These are phyloP conservation scores for Lepidiolamprologus cunningtoni DNA, from an alignment of 2,113 vertebrate species.

Conservation along the genomic window DNA sequence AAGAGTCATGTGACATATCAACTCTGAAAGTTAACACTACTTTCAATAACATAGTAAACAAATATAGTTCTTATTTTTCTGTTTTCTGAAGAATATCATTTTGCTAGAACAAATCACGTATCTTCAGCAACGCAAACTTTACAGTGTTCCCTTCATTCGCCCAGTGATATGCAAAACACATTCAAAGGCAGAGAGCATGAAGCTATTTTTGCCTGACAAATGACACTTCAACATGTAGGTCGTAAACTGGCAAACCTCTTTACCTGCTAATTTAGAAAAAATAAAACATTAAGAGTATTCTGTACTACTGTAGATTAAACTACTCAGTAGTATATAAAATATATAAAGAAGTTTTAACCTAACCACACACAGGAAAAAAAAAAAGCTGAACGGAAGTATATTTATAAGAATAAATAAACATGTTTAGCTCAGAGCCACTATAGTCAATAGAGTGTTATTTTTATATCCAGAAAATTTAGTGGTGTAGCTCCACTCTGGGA, in stretches of 20 bases:
- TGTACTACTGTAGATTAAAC: not conserved
- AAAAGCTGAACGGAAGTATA: not conserved
- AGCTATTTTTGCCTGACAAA: not conserved
- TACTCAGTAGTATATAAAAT: not conserved
- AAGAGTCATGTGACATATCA: not conserved
- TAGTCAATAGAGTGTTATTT: not conserved
- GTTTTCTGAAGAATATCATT: not conserved
- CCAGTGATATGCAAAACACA: not conserved
- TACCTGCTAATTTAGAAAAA: not conserved
- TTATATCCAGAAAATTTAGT: not conserved
- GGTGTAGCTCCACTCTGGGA: not conserved
- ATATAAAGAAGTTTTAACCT: not conserved
- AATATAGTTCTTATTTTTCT: not conserved
- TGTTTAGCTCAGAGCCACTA: not conserved
- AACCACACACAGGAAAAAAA: not conserved
- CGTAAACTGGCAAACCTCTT: not conserved
- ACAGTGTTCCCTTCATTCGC: not conserved
- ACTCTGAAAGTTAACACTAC: not conserved
- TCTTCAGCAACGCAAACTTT: not conserved
- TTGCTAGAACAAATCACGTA: not conserved
- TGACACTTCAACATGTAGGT: not conserved
- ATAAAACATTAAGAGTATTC: not conserved
- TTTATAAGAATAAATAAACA: not conserved
- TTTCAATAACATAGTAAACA: not conserved
- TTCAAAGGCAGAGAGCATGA: not conserved